Base-by-base conservation (phyloP, 2,888 invertebrate species). In the Sinelater perroti region DNA sequence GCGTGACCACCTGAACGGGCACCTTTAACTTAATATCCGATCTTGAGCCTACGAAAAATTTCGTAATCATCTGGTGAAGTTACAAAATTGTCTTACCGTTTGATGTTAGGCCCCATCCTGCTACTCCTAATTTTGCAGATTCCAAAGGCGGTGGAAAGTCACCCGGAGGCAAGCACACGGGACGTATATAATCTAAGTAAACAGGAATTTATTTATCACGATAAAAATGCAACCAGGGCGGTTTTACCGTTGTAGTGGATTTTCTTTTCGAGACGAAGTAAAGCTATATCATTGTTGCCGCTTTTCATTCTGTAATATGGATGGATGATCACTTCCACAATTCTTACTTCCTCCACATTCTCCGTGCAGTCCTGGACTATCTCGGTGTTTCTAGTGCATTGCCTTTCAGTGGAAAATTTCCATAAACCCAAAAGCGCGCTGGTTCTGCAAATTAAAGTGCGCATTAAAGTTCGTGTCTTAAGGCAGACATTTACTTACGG, bases 161-260 rank as follows among this genome's bases (percentile, higher is more conserved):
- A 13, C 2, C 2, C 13, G 67, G 68, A 0, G 86, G 85, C 18
- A 86, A 64, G 58, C 85, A 86, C 57, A 85, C 81, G 0, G 86
- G 84, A 11, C 79, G 75, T 24, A 83, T 77, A 63, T 77, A 85
- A 66, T 80, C 82, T 67, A 31, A 50, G 47, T 11, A 4, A 8
- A n/a, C n/a, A n/a, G n/a, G n/a, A n/a, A n/a, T n/a, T n/a, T n/a
- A n/a, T n/a, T 24, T 24, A 24, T 24, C 24, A 24, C 7, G 5
- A 7, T 6, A 20, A n/a, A 38, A 21, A 2, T 5, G n/a, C 13
- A 2, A 14, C 13, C 1, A 7, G 3, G 11, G 11, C 13, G 11
- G 3, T 18, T 14, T 40, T 40, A 40, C 40, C 24, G 8, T 21
- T 24, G 18, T 31, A 57, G 4, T 16, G 2, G 2, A 52, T 13